A percentile compares a stretch with the other conserved stretches of the same genome.
phyloP scores from a whole-genome alignment of 2,797 vertebrate species.

The Scarus forsteni region DNA sequence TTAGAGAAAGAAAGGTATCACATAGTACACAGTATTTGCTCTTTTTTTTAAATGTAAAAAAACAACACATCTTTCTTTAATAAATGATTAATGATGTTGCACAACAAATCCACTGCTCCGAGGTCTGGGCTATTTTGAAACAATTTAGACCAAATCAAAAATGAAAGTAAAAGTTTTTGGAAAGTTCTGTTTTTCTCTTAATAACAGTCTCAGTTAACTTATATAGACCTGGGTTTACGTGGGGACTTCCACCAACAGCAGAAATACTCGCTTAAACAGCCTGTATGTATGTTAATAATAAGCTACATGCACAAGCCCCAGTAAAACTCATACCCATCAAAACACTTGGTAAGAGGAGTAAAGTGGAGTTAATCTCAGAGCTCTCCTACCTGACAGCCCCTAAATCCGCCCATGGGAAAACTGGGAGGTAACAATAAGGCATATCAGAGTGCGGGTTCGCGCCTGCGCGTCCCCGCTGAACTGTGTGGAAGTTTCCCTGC shows the following conservation, averaged over 20 bases:
- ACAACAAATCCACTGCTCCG: no score
- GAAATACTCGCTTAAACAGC: constrained; percentile 41
- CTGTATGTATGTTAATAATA: no score
- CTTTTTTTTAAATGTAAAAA: no score
- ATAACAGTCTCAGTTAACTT: constrained; percentile 27
- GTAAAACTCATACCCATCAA: background rate
- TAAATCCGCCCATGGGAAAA: constrained; percentile 73
- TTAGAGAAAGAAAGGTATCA: no score
- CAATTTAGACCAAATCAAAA: no score
- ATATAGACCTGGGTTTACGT: constrained; percentile 71
- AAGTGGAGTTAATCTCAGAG: constrained; percentile 21
- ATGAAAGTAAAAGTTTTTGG: background rate
- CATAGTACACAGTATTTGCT: no score
- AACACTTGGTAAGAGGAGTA: constrained; percentile 11
- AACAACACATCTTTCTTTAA: no score
- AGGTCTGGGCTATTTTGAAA: no score
- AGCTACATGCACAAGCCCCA: no score
- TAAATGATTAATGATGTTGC: no score
- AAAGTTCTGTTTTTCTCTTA: constrained; percentile 2
- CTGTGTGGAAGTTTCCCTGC: constrained; percentile 72
- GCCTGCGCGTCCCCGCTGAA: constrained; percentile 65
- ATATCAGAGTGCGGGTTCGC: constrained; percentile 54
- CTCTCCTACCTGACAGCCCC: constrained; percentile 49
- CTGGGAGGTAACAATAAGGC: constrained; percentile 70
- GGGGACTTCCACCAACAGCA: constrained; percentile 84